phyloP scores from a whole-genome alignment of 2,113 vertebrate genomes.

The Ornithorhynchus anatinus region DNA sequence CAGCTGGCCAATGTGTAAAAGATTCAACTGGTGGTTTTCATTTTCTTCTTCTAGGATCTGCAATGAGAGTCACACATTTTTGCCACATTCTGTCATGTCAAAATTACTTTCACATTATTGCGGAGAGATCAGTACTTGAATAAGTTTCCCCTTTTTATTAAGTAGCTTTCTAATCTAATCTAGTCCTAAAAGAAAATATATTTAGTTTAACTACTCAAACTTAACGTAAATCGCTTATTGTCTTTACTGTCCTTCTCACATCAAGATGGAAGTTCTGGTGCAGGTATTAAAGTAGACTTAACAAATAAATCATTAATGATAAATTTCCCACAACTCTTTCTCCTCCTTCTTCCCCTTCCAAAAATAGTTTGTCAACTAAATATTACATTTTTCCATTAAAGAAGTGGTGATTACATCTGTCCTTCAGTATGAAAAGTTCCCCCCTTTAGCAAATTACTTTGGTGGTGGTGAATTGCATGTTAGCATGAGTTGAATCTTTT shows the following conservation, averaged over 20 bases:
- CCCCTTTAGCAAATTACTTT: slow-evolving; percentile 57
- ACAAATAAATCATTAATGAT: not conserved
- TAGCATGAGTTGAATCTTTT: slow-evolving; percentile 62
- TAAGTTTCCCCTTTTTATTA: not conserved
- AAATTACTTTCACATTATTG: not conserved
- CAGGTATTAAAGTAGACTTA: not conserved
- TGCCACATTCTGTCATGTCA: not conserved
- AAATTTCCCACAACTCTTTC: not conserved
- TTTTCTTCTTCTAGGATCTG: no score
- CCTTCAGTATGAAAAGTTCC: slow-evolving; percentile 74
- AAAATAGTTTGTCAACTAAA: not conserved
- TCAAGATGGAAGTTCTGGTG: not conserved
- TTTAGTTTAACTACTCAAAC: not conserved
- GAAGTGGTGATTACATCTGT: slow-evolving; percentile 72
- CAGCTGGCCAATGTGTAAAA: not conserved
- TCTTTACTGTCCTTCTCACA: not conserved
- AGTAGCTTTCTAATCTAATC: no score
- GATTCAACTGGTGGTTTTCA: no score
- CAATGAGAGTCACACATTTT: not conserved
- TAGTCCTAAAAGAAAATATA: no score
- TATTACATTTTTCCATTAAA: not conserved
- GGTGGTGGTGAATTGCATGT: slow-evolving; percentile 68
- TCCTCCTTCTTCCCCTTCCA: not conserved
- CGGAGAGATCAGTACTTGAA: not conserved
- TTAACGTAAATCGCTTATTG: not conserved